phyloP scores from a whole-genome alignment of 2,113 vertebrate genomes.

The Platysteira castanea region DNA sequence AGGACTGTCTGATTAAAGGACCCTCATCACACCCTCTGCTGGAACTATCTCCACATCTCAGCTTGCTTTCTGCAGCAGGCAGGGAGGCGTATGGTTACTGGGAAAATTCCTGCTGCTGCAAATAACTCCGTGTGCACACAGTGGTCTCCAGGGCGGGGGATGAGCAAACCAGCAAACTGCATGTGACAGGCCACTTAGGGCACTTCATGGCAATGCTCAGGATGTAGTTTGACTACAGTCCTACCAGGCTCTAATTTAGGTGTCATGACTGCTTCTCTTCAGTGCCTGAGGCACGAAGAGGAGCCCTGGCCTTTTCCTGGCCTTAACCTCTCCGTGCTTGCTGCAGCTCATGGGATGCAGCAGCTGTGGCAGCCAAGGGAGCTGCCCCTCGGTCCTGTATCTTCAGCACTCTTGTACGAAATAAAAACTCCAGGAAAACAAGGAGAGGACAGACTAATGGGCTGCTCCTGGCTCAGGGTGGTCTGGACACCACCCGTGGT shows the following conservation, averaged over 20 bases:
- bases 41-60: neutral
- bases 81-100: neutral
- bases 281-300: neutral
- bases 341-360: accelerated
- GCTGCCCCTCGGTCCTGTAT: accelerated
- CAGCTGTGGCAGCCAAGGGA: neutral
- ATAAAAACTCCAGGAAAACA: neutral
- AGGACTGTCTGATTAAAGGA: neutral
- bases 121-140: neutral
- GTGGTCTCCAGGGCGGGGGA: neutral
- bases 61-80: neutral
- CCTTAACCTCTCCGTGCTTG: accelerated
- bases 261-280: neutral
- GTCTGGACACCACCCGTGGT: neutral
- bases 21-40: neutral
- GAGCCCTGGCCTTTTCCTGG: neutral
- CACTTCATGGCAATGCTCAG: neutral
- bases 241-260: neutral
- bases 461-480: neutral
- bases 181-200: constrained; percentile 11
- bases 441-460: accelerated
- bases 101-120: neutral
- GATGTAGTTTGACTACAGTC: neutral
- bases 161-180: neutral
- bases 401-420: accelerated